These are phyloP conservation scores for Hartigia nigra DNA, from an alignment of 2,888 invertebrate species.

Conservation along the genomic window DNA sequence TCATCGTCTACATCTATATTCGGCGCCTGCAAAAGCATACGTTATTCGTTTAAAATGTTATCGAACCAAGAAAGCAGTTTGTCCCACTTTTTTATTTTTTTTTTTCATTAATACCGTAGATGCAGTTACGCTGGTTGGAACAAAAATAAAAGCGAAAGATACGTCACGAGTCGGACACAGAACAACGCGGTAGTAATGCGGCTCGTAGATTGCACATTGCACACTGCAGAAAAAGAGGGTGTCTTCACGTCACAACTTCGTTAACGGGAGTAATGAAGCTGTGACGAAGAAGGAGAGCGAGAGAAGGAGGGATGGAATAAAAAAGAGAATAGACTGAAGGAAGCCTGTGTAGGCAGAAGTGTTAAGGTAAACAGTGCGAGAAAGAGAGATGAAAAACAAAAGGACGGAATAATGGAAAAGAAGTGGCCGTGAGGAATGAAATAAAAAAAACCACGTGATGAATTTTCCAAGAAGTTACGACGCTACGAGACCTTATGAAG, in stretches of 20 bases:
- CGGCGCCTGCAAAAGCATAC: not conserved
- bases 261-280: slow-evolving; percentile 36
- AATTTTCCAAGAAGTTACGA: not conserved
- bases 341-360: not conserved
- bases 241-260: slow-evolving; percentile 32
- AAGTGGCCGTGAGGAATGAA: not conserved
- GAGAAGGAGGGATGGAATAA: slow-evolving; percentile 4
- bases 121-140: not conserved
- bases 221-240: slow-evolving; percentile 34
- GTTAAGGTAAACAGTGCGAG: slow-evolving; percentile 11
- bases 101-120: not conserved
- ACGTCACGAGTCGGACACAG: slow-evolving; percentile 11
- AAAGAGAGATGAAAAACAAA: slow-evolving; percentile 11
- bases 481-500: not conserved
- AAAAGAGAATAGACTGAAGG: not conserved
- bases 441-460: slow-evolving; percentile 14
- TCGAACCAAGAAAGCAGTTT: not conserved
- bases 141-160: not conserved
- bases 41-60: not conserved
- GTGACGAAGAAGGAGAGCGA: slow-evolving; percentile 19
- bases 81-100: not conserved
- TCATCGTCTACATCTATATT: not conserved
- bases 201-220: slow-evolving; percentile 27
- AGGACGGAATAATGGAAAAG: not conserved
- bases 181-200: not conserved